A percentile compares a stretch with the other conserved stretches of the same genome.
Evolutionary conservation across 2,888 invertebrate genomes (phyloP).

Genomic region (Melanostoma scalare): DNA sequence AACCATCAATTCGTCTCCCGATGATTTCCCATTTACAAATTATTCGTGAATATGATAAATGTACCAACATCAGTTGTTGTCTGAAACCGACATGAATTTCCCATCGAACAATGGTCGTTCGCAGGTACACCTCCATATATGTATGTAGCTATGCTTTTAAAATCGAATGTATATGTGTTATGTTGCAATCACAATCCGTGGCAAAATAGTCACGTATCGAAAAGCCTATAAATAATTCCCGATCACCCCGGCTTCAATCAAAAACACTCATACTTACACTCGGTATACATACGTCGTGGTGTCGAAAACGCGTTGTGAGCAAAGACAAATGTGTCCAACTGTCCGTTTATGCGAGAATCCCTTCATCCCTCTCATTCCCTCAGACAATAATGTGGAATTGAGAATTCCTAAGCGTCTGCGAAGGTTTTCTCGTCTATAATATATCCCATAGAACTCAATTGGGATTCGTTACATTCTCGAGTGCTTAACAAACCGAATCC

Average conservation of each 20-base stretch:
- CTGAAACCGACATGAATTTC: constrained; percentile 26
- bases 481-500: constrained; percentile 18
- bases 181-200: constrained; percentile 50
- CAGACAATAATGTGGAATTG: constrained; percentile 46
- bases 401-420: constrained; percentile 57
- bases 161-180: neutral
- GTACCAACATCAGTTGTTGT: constrained; percentile 26
- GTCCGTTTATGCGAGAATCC: neutral
- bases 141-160: neutral
- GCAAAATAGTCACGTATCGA: constrained; percentile 60
- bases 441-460: constrained; percentile 48
- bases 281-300: constrained; percentile 5
- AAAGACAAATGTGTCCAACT: constrained; percentile 56
- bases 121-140: constrained; percentile 33
- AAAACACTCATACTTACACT: constrained; percentile 24
- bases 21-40: constrained; percentile 48
- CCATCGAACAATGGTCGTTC: constrained; percentile 29
- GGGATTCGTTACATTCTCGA: constrained; percentile 31
- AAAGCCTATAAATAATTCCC: constrained; percentile 53
- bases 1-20: constrained; percentile 46
- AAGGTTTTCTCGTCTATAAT: constrained; percentile 29
- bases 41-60: constrained; percentile 55
- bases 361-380: neutral
- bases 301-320: constrained; percentile 42
- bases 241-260: constrained; percentile 46